phyloP scores from a whole-genome alignment of 2,888 invertebrate species.

The Acrocyrtus sp. region DNA sequence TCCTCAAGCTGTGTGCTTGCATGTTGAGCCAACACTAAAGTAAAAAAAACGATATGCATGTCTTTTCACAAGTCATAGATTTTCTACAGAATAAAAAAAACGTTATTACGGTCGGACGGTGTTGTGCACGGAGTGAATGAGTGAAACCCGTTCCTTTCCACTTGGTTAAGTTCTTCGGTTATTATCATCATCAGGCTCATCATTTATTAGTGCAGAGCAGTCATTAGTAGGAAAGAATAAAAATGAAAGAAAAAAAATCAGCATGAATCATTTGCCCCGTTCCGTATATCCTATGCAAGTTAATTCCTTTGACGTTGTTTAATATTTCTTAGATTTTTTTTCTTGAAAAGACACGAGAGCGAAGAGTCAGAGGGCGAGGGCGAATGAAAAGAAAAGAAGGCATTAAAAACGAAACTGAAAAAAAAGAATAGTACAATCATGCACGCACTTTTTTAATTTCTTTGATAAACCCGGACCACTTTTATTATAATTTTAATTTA shows the following conservation, averaged over 20 bases:
- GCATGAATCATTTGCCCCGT: slow-evolving; percentile 20
- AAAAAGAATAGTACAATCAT: no score
- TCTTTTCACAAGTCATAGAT: slow-evolving; percentile 1
- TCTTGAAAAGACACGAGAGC: no score
- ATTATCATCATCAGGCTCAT: not conserved
- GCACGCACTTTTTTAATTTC: no score
- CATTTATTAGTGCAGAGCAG: slow-evolving; percentile 18
- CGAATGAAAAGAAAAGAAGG: no score
- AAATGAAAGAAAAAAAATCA: slow-evolving; percentile 3
- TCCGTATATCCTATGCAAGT: no score
- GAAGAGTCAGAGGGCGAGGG: no score
- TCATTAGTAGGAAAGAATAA: not conserved
- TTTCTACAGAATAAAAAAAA: slow-evolving; percentile 15
- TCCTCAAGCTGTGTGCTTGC: not conserved
- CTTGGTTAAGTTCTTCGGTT: slow-evolving; percentile 32
- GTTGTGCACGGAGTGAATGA: no score
- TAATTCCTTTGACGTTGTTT: not conserved
- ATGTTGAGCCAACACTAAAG: not conserved
- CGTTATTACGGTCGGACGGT: no score
- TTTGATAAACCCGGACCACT: no score
- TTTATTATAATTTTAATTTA: no score
- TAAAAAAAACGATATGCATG: not conserved
- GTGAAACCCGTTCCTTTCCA: slow-evolving; percentile 39
- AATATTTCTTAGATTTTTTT: not conserved
- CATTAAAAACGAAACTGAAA: no score